A percentile compares a stretch with the other conserved stretches of the same genome.
These are phyloP conservation scores for Hemibagrus guttatus DNA, from an alignment of 2,797 vertebrate species.

Conservation along the genomic window DNA sequence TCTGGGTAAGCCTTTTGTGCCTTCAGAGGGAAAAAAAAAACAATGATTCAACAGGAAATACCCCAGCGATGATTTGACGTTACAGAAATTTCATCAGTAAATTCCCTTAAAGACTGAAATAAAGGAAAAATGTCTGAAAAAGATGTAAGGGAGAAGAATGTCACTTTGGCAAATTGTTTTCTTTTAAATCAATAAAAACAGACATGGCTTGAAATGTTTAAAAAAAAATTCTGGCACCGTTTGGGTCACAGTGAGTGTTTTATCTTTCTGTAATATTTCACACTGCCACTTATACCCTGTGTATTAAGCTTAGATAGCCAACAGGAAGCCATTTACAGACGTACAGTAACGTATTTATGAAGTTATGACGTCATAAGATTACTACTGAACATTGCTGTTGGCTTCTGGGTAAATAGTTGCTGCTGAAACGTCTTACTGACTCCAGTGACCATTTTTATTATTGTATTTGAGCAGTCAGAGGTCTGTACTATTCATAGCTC, in stretches of 20 bases:
- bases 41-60: slow-evolving; percentile 8
- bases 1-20: slow-evolving; percentile 84
- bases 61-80: neutral
- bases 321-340: neutral
- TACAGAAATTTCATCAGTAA: neutral
- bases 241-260: neutral
- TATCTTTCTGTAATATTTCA: no score
- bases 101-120: neutral
- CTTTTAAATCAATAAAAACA: neutral
- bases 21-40: neutral
- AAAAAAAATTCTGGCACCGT: neutral
- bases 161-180: neutral
- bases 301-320: neutral
- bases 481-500: neutral
- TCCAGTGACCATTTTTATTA: neutral
- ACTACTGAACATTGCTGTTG: neutral
- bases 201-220: no score
- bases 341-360: neutral
- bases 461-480: neutral
- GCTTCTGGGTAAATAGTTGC: no score
- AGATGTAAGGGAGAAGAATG: neutral
- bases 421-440: neutral
- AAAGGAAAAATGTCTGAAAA: neutral
- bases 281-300: neutral
- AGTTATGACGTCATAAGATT: neutral